These are phyloP conservation scores for Ambastaia sidthimunki DNA, from an alignment of 2,797 vertebrate genomes.

Conservation along the genomic window DNA sequence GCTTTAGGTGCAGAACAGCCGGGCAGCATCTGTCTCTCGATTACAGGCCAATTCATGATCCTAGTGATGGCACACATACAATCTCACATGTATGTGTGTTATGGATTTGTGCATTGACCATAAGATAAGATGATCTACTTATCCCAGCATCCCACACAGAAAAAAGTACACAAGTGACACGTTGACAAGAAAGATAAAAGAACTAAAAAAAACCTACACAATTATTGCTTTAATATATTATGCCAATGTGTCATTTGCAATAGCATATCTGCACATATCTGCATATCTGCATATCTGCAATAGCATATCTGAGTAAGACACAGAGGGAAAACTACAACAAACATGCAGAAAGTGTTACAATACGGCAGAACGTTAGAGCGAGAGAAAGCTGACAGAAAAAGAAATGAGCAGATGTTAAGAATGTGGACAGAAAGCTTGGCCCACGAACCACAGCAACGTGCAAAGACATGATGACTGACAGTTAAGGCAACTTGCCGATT, in stretches of 20 bases:
- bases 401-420: slow-evolving; percentile 3
- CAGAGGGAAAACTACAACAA: neutral
- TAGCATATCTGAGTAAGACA: neutral
- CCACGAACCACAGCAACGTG: slow-evolving; percentile 51
- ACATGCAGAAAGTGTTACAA: neutral
- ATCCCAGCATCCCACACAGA: neutral
- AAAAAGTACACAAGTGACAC: neutral
- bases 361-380: neutral
- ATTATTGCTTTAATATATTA: neutral
- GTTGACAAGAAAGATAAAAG: neutral
- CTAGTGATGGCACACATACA: neutral
- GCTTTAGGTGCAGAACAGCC: neutral
- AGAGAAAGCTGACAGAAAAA: neutral
- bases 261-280: neutral
- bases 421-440: slow-evolving; percentile 26
- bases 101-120: neutral
- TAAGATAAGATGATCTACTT: neutral
- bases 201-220: too few relatives aligned
- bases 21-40: neutral
- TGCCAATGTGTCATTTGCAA: neutral
- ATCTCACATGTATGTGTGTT: neutral
- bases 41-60: neutral
- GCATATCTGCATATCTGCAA: too few relatives aligned
- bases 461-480: slow-evolving; percentile 40
- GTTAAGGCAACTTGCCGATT: neutral